Evolutionary conservation across 2,113 vertebrate species (phyloP).

Genomic region (Phodopus roborovskii): DNA sequence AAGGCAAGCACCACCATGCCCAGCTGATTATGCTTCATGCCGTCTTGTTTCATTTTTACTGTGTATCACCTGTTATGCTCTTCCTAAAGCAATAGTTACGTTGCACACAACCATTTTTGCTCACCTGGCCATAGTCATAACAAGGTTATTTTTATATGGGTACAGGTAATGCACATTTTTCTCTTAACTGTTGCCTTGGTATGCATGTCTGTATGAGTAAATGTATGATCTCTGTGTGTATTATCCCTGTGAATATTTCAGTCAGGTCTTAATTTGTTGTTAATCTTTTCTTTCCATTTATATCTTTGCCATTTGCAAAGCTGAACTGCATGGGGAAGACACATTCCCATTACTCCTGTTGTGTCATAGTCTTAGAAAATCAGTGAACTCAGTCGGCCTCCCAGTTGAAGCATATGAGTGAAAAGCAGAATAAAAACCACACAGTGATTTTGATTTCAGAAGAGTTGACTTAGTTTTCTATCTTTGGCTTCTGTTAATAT

Average conservation of each 20-base stretch:
- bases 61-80: not conserved
- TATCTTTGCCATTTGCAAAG: not conserved
- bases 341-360: not conserved
- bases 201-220: not conserved
- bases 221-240: not conserved
- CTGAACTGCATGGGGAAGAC: not conserved
- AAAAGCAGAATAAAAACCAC: not conserved
- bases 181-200: not conserved
- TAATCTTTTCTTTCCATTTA: not conserved
- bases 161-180: not conserved
- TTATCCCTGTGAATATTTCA: not conserved
- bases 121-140: not conserved
- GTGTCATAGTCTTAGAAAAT: not conserved
- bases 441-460: constrained; percentile 6
- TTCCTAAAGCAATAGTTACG: not conserved
- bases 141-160: not conserved
- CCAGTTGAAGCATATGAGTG: not conserved
- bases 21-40: not conserved
- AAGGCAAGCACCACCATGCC: too few relatives aligned
- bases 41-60: not conserved
- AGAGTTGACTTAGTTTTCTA: constrained; percentile 20
- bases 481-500: constrained; percentile 60
- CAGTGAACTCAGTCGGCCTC: not conserved
- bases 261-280: constrained; percentile 25
- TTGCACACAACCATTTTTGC: not conserved